Evolutionary conservation across 2,797 vertebrate species (phyloP).

Genomic region (Hyperoplus immaculatus): DNA sequence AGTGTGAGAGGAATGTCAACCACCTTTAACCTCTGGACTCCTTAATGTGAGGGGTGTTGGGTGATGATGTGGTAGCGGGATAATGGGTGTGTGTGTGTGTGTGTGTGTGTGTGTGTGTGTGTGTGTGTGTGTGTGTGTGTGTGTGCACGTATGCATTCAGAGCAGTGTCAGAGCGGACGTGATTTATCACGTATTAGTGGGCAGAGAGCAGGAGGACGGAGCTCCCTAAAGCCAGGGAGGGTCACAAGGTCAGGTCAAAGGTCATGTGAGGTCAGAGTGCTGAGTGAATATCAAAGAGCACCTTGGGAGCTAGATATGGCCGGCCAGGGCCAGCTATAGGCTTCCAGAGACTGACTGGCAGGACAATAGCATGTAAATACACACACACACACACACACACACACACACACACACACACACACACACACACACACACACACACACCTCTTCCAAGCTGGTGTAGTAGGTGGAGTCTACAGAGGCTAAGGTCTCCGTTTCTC

Average conservation of each 20-base stretch:
- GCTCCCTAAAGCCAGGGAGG: slow-evolving; percentile 70
- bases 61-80: slow-evolving; percentile 69
- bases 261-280: slow-evolving; percentile 74
- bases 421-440: slow-evolving; percentile 45
- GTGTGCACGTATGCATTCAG: slow-evolving; percentile 18
- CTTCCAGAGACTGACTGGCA: slow-evolving; percentile 62
- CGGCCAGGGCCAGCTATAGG: slow-evolving; percentile 68
- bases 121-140: slow-evolving; percentile 22
- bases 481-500: slow-evolving; percentile 49
- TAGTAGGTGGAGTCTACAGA: slow-evolving; percentile 55
- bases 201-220: slow-evolving; percentile 55
- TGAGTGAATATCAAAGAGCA: slow-evolving; percentile 87
- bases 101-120: slow-evolving; percentile 28
- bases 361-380: slow-evolving; percentile 63
- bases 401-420: slow-evolving; percentile 53
- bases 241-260: slow-evolving; percentile 78
- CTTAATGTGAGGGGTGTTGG: slow-evolving; percentile 71
- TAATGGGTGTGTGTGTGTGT: slow-evolving; percentile 50
- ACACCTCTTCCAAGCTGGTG: slow-evolving; percentile 43
- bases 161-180: slow-evolving; percentile 71
- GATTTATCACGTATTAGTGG: slow-evolving; percentile 89
- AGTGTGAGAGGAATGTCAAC: slow-evolving; percentile 71
- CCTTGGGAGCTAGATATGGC: slow-evolving; percentile 79
- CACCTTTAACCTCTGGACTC: slow-evolving; percentile 77
- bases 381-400: slow-evolving; percentile 45